A percentile compares a stretch with the other conserved stretches of the same genome.
Conservation (phyloP, 2,797 vertebrate species). For the Ptychadena robeensis region DNA sequence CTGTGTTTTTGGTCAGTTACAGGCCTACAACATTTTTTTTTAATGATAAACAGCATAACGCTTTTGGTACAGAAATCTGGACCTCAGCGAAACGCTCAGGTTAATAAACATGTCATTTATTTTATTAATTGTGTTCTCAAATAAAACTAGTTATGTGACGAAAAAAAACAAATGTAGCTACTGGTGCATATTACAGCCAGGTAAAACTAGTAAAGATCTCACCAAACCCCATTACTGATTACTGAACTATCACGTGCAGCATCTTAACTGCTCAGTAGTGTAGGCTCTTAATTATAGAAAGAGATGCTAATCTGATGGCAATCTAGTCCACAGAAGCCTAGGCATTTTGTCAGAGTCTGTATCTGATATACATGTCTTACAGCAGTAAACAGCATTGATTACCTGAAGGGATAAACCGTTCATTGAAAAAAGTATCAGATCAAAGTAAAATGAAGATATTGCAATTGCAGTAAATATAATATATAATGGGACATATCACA, state of each 20-base stretch:
- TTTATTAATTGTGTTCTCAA: neutral
- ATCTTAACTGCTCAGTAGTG: constrained; percentile 20
- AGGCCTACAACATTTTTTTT: no score
- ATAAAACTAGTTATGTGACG: neutral
- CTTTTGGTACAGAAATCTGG: no score
- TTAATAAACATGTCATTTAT: neutral
- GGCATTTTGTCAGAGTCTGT: constrained; percentile 28
- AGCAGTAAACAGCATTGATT: constrained; percentile 10
- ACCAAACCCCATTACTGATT: neutral
- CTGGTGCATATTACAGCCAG: neutral
- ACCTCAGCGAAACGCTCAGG: no score
- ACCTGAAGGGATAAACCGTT: neutral
- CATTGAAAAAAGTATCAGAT: neutral
- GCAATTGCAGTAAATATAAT: no score
- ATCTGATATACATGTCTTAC: constrained; percentile 32
- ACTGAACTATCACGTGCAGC: neutral
- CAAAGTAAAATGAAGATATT: neutral
- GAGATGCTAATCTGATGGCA: constrained; percentile 28
- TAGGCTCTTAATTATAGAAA: constrained; percentile 44
- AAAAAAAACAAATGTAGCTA: neutral
- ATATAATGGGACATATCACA: no score
- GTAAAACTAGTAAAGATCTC: neutral
- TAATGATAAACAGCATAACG: no score
- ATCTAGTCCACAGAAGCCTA: constrained; percentile 34
- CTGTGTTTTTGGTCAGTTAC: no score